Base-by-base conservation (phyloP, 2,113 vertebrate genomes). In the Sprattus sprattus region DNA sequence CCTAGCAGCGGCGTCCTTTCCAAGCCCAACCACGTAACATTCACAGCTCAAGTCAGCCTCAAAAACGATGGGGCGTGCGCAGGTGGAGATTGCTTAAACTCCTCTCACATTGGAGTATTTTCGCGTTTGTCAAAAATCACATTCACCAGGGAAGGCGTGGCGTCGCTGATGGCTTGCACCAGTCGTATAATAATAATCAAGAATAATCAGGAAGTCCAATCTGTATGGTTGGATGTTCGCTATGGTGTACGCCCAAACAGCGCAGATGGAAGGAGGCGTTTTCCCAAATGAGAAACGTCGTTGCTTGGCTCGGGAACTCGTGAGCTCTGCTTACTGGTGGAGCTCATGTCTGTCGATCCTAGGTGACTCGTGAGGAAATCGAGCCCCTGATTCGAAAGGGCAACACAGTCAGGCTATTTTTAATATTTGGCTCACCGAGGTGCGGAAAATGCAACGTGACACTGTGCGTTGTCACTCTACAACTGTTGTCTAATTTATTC, bases 21-120 rank as follows among this genome's bases (percentile, higher is more conserved):
- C 91, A 90, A 86, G 87, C 67, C 52, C 80, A 86, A 84, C 86
- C 88, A 47, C 28, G 47, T 57, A 78, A 88, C 91, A 89, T 88
- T 83, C 45, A 82, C 93, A 95, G 92, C 92, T 90, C 67, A 78
- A 88, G 90, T 95, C 93, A 85, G 50, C 91, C 92, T 90, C 80
- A 81, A 67, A 82, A 82, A 18, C 22, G 52, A 81, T 15, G 67
- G 78, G 85, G 87, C 7, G 82, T 52, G 57, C 22, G 78, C 57
- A 28, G 50, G 71, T 78, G 71, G 71, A 78, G 28, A 16, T 9
- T 78, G 39, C 39, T 39, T 13, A 78, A 28, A 78, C 71, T 10
- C 71, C 25, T 44, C 52, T 88, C 85, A 57, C 90, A 90, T 93
- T 93, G 89, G 90, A 47, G 83, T 49, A 84, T 64, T 88, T 44